Base-by-base conservation (phyloP, 2,113 vertebrate genomes). In the Nycticorax nycticorax region DNA sequence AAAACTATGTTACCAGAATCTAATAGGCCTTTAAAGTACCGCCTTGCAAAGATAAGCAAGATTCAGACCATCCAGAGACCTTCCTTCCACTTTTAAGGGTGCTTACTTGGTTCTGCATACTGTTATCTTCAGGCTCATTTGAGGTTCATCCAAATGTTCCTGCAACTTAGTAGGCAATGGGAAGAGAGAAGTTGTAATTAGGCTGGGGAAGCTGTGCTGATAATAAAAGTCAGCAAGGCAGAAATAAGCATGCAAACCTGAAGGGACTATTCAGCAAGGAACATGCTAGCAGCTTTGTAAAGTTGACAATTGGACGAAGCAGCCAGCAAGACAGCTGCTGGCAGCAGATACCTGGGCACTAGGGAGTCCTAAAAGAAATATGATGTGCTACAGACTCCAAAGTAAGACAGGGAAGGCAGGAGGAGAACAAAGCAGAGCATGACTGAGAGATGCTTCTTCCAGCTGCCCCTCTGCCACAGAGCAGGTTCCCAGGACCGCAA, bases 171-270 rank as follows among this genome's bases (percentile, higher is more conserved):
- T 9, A 89, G 67, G 56, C 85, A 81, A 59, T 57, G 41, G 72
- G 41, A 95, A 95, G 56, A 87, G n/a, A 64, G 85, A 56, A 79
- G 60, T 5, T 85, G 89, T 81, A 83, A 95, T 92, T 95, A 79
- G 82, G 63, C 86, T 86, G 74, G 83, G 84, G 72, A 95, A 95
- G 82, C 78, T 81, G 85, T 50, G 73, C 75, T 81, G 81, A 89
- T 64, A 96, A 95, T 89, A 74, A 97, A 97, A 74, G 91, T 91
- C 88, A 95, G 92, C 63, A 80, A 94, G 88, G 78, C 80, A 94
- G 92, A 96, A 96, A 90, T 55, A 69, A 93, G 63, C 6, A 24
- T n/a, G 48, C 57, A 77, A 82, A 85, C 74, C 91, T 78, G 76
- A 92, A 88, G 91, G 92, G 82, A 91, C 48, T 12, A 8, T 84